These are phyloP conservation scores for Drosophila mercatorum DNA, from an alignment of 2,888 invertebrate species.

Conservation along the genomic window DNA sequence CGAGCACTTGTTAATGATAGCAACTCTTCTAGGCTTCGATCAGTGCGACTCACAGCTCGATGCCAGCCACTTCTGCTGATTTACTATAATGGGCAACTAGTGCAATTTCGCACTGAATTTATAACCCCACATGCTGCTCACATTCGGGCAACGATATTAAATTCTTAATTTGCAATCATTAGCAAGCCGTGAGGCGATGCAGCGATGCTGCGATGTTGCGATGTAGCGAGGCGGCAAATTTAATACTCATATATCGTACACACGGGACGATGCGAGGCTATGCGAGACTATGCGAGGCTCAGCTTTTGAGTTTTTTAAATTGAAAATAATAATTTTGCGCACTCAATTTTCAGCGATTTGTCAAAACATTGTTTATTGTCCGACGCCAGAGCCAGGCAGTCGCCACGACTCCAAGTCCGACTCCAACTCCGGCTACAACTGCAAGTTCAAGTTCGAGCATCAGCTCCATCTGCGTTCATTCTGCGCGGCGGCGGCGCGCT, in stretches of 20 bases:
- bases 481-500: slow-evolving; percentile 66
- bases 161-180: slow-evolving; percentile 84
- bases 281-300: slow-evolving; percentile 25
- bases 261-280: slow-evolving; percentile 37
- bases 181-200: slow-evolving; percentile 76
- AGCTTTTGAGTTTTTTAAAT: slow-evolving; percentile 76
- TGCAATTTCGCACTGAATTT: slow-evolving; percentile 65
- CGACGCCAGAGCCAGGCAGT: slow-evolving; percentile 68
- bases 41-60: slow-evolving; percentile 5
- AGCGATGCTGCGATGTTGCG: slow-evolving; percentile 44
- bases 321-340: slow-evolving; percentile 84
- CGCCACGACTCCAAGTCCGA: slow-evolving; percentile 35
- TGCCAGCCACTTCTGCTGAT: slow-evolving; percentile 47
- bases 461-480: slow-evolving; percentile 31
- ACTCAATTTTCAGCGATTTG: slow-evolving; percentile 84
- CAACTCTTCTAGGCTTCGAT: slow-evolving; percentile 11
- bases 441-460: slow-evolving; percentile 13
- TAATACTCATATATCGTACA: slow-evolving; percentile 75
- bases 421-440: slow-evolving; percentile 13
- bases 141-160: slow-evolving; percentile 67
- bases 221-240: slow-evolving; percentile 66
- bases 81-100: slow-evolving; percentile 61
- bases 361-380: slow-evolving; percentile 84
- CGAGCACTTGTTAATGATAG: slow-evolving; percentile 64
- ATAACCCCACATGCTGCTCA: slow-evolving; percentile 59